A percentile compares a stretch with the other conserved stretches of the same genome.
phyloP scores from a whole-genome alignment of 2,888 invertebrate genomes.

The Torymus tubicola region DNA sequence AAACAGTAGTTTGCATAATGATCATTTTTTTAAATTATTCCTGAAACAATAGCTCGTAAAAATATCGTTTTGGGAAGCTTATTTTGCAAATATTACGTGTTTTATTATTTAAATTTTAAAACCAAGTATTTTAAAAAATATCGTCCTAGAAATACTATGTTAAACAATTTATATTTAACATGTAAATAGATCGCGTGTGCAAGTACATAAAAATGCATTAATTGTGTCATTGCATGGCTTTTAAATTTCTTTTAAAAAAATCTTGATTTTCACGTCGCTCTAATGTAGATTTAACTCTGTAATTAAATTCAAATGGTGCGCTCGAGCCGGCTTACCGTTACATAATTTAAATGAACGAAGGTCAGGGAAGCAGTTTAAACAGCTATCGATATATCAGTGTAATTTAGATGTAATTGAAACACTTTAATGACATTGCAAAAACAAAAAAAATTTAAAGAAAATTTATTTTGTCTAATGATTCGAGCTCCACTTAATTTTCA shows the following conservation, averaged over 20 bases:
- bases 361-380: slow-evolving; percentile 45
- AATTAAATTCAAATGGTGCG: slow-evolving; percentile 53
- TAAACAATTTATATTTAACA: no score
- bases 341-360: slow-evolving; percentile 52
- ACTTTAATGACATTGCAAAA: background rate
- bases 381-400: slow-evolving; percentile 42
- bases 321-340: slow-evolving; percentile 41
- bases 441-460: slow-evolving; percentile 23
- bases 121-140: no score
- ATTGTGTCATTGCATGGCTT: background rate
- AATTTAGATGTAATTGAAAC: slow-evolving; percentile 40
- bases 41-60: background rate
- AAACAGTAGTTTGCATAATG: background rate
- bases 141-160: background rate
- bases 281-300: slow-evolving; percentile 42
- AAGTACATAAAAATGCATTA: no score
- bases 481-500: no score
- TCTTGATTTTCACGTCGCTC: slow-evolving; percentile 17
- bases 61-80: no score
- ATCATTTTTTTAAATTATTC: background rate
- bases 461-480: no score
- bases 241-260: slow-evolving; percentile 9
- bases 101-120: no score
- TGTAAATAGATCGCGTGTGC: no score
- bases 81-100: no score